A percentile compares a stretch with the other conserved stretches of the same genome.
phyloP scores from a whole-genome alignment of 2,113 vertebrate species.

The Chloebia gouldiae region DNA sequence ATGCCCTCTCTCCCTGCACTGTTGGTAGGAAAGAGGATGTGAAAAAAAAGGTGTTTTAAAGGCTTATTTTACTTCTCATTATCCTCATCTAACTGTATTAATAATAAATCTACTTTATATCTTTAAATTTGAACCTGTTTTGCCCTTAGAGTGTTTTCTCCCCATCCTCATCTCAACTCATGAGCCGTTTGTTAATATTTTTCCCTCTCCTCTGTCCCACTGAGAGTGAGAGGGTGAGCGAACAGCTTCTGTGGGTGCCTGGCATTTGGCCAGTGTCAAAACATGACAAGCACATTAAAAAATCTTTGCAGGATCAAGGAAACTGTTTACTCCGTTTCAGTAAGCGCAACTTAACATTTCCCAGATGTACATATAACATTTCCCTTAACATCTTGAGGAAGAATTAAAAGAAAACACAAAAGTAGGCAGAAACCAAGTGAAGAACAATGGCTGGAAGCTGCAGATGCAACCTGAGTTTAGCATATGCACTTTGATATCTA shows the following conservation, averaged over 20 bases:
- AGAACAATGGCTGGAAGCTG: neutral
- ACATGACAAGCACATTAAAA: neutral
- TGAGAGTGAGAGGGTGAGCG: neutral
- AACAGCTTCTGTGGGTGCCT: rapidly evolving
- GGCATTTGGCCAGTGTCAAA: neutral
- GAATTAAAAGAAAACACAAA: neutral
- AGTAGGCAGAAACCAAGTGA: neutral
- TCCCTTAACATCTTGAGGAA: neutral
- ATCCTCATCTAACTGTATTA: neutral
- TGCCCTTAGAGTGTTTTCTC: neutral
- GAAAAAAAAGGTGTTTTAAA: neutral
- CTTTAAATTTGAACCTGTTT: neutral
- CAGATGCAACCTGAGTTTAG: neutral
- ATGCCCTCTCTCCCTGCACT: neutral
- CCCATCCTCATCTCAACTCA: neutral
- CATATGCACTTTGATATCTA: neutral
- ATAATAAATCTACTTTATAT: neutral
- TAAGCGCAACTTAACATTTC: neutral
- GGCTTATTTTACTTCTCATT: neutral
- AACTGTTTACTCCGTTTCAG: neutral
- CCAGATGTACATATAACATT: neutral
- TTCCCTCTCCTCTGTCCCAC: neutral
- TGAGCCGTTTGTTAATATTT: neutral
- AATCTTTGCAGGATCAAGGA: neutral
- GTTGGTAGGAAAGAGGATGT: neutral